A percentile compares a stretch with the other conserved stretches of the same genome.
phyloP scores from a whole-genome alignment of 2,888 invertebrate genomes.

The Polietes domitor region DNA sequence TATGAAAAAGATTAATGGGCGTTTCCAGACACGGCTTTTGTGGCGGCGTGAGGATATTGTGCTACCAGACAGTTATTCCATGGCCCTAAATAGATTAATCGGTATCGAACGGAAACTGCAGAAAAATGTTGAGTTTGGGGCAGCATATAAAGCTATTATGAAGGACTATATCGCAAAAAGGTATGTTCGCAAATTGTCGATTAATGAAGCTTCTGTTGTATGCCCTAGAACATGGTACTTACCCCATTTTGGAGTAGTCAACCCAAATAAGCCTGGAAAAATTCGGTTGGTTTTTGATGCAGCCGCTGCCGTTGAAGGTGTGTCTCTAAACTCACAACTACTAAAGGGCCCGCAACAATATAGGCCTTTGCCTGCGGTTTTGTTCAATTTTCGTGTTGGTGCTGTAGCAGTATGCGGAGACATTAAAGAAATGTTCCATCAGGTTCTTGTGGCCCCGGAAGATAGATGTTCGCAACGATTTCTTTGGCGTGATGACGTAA shows the following conservation, averaged over 20 bases:
- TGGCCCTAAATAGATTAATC: conserved; percentile 14
- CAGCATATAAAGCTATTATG: conserved; percentile 49
- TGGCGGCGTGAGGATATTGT: neutral
- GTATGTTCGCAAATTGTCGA: conserved; percentile 41
- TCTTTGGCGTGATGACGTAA: neutral
- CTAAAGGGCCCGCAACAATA: no score
- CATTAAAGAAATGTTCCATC: no score
- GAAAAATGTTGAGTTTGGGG: conserved; percentile 21
- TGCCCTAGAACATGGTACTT: neutral
- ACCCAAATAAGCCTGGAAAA: conserved; percentile 18
- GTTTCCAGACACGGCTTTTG: conserved; percentile 5
- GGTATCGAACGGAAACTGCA: neutral
- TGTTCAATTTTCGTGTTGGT: no score
- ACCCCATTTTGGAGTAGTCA: conserved; percentile 7
- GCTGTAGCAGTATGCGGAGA: no score
- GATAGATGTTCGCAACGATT: neutral
- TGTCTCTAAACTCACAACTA: conserved; percentile 1
- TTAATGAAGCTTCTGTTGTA: no score
- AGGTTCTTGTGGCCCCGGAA: no score
- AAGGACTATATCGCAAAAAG: conserved; percentile 41
- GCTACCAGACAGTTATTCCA: conserved; percentile 9
- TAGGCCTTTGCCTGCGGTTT: no score
- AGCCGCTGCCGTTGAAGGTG: conserved; percentile 14
- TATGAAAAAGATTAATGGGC: neutral
- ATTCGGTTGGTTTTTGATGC: conserved; percentile 14